phyloP scores from a whole-genome alignment of 2,797 vertebrate genomes.

The Numenius phaeopus region DNA sequence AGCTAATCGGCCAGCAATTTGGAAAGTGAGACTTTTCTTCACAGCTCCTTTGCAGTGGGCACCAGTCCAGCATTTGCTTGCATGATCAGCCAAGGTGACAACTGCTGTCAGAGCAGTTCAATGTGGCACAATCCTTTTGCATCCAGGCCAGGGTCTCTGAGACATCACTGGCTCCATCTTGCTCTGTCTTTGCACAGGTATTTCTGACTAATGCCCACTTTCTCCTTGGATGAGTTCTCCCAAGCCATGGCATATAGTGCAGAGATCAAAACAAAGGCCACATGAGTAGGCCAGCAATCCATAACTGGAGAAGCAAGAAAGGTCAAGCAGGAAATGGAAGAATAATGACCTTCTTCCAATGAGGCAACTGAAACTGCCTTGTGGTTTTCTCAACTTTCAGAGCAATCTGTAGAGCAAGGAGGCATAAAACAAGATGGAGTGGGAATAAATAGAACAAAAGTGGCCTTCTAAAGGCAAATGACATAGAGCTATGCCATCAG shows the following conservation, averaged over 20 bases:
- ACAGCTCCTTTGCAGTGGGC: background rate
- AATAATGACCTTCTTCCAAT: background rate
- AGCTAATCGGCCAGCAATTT: background rate
- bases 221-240: background rate
- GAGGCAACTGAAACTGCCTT: background rate
- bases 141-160: background rate
- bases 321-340: background rate
- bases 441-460: background rate
- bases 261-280: background rate
- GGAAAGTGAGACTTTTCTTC: background rate
- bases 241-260: background rate
- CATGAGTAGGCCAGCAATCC: background rate
- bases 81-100: background rate
- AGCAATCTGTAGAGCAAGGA: background rate
- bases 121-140: background rate
- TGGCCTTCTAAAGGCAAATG: background rate
- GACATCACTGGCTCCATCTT: background rate
- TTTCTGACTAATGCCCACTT: constrained; percentile 10
- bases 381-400: background rate
- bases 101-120: background rate
- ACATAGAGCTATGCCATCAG: background rate
- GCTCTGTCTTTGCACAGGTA: background rate
- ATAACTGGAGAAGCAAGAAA: background rate
- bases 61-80: background rate
- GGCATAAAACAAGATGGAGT: background rate